A percentile compares a stretch with the other conserved stretches of the same genome.
phyloP scores from a whole-genome alignment of 2,113 vertebrate species.

The Cottus gobio region DNA sequence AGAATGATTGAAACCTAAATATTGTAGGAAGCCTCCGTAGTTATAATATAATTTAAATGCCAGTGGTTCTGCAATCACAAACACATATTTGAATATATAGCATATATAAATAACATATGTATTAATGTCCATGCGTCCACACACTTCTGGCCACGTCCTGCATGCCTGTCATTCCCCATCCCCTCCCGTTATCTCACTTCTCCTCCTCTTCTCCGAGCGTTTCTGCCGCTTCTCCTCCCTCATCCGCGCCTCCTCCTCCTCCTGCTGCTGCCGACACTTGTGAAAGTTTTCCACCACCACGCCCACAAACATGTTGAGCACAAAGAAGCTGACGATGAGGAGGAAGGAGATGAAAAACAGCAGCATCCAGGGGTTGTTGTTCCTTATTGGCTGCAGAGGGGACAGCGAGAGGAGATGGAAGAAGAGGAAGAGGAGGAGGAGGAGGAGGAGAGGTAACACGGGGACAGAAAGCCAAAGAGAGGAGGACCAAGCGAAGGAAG shows the following conservation, averaged over 20 bases:
- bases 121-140: background rate
- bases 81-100: too few relatives aligned
- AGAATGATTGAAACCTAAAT: conserved; percentile 12
- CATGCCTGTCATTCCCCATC: background rate
- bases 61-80: background rate
- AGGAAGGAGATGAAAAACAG: conserved; percentile 98
- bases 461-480: conserved; percentile 32
- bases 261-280: conserved; percentile 96
- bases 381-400: conserved; percentile 86
- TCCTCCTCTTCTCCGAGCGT: conserved; percentile 92
- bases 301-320: conserved; percentile 97
- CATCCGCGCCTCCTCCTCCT: conserved; percentile 91
- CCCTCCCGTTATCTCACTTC: conserved; percentile 87
- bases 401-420: background rate
- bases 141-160: background rate
- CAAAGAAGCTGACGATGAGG: conserved; percentile 97
- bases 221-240: conserved; percentile 91
- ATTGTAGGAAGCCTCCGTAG: background rate
- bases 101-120: too few relatives aligned
- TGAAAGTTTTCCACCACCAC: conserved; percentile 98
- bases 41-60: background rate
- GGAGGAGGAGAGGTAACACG: background rate
- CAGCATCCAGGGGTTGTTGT: conserved; percentile 97
- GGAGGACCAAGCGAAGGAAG: conserved; percentile 30
- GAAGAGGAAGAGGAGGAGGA: background rate